Base-by-base conservation (phyloP, 2,888 invertebrate genomes). In the Meliscaeva auricollis region DNA sequence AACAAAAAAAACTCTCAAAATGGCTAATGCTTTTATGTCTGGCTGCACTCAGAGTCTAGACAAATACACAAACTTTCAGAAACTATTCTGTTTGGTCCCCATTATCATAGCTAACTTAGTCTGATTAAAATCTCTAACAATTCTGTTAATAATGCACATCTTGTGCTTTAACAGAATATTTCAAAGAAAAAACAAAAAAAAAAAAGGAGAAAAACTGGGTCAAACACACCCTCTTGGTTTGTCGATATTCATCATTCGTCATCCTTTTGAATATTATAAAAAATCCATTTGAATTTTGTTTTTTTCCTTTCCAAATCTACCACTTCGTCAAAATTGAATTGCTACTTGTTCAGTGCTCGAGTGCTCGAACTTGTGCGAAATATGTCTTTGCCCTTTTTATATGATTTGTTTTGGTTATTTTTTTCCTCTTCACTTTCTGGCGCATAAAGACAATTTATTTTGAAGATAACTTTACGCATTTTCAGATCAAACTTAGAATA, bases 241-340 rank as follows among this genome's bases (percentile, higher is more conserved):
- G 62, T 58, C 17, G 38, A 41, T 44, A 8, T 30, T 11, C 56
- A 48, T 69, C 32, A 69, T 62, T 70, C 74, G 20, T 74, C 60
- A 60, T 68, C 54, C 35, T 64, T 56, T 52, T 70, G 64, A 75
- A 52, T n/a, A n/a, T 56, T 74, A 74, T 68, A 35, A 46, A n/a
- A 44, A 35, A 50, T 38, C 46, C 70, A 73, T 78, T 78, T 80
- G 70, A 56, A 84, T 80, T 75, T 54, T 72, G 66, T 48, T 26
- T 48, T 64, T 38, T 13, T 38, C 3, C 11, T 13, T 38, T 38
- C 9, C 38, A 38, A 75, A 70, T 38, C 48, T 70, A 80, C 70
- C 84, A 76, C 70, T 84, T 32, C 15, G 75, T 46, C 54, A 13
- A 66, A 84, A 84, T 80, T 80, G 75, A 80, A 76, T 76, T 62